Evolutionary conservation across 2,113 vertebrate genomes (phyloP), one percentile per base, ranked within the genome.

Genomic region (Geococcyx californianus): DNA sequence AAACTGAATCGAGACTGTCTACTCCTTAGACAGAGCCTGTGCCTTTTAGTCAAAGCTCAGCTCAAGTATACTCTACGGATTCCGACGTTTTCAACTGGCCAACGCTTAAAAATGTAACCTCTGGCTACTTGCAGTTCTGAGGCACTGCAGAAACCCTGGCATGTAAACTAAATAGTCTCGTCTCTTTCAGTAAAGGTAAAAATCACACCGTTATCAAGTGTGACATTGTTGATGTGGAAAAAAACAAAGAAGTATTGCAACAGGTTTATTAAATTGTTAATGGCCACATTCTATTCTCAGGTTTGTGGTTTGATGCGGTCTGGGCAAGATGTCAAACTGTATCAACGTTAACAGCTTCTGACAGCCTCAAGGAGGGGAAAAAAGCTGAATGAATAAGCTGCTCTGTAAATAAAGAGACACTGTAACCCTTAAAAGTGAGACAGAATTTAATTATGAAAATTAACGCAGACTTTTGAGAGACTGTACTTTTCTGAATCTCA

Each of bases 191-290:
- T 62, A 84, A 95, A 96, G 76, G 87, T 93, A 92, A 93, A 97
- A 92, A 84, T 72, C n/a, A 60, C 58, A 55, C 36, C 33, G 8
- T 94, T 93, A 92, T 96, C 73, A 87, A 95, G 62, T 24, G 23
- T 96, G 93, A 95, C 95, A 91, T 26, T 70, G 56, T 47, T 88
- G 90, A 95, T 81, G 76, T 85, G 77, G 76, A 90, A 95, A 94
- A 96, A 94, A 94, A 95, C 6, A 94, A 95, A 6, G 56, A 93
- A 90, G 52, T 40, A 95, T 76, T 7, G 93, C 93, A 96, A 96
- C 74, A 96, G 85, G 89, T 95, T n/a, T 96, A 97, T 97, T 97
- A 97, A 95, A 97, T 92, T 93, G 93, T 96, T 97, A 97, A 97
- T 95, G 83, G 87, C 67, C 80, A 73, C 36, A 75, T 96, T 97